phyloP scores from a whole-genome alignment of 1,140 invertebrate species.

The Aradophagus sp. region DNA sequence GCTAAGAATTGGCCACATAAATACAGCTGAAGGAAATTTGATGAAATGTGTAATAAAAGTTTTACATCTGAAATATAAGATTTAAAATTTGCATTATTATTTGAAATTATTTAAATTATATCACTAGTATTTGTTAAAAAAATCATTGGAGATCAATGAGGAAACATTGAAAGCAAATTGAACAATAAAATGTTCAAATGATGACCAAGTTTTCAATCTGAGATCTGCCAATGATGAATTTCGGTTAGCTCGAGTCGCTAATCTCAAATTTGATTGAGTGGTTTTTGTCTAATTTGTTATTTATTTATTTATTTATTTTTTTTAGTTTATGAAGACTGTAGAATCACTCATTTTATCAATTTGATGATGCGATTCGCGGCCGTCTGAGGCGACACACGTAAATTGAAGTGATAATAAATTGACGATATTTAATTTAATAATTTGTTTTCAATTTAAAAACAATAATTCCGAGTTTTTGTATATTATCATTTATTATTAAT shows the following conservation, averaged over 20 bases:
- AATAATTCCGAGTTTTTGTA: too few relatives aligned
- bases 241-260: slow-evolving; percentile 69
- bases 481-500: too few relatives aligned
- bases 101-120: too few relatives aligned
- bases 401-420: too few relatives aligned
- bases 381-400: slow-evolving; percentile 69
- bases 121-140: background rate
- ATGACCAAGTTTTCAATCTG: slow-evolving; percentile 73
- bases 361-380: slow-evolving; percentile 64
- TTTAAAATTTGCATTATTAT: background rate
- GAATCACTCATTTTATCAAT: slow-evolving; percentile 1
- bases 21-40: slow-evolving; percentile 66
- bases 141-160: slow-evolving; percentile 59
- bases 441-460: too few relatives aligned
- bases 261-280: slow-evolving; percentile 6
- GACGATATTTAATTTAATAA: too few relatives aligned
- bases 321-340: too few relatives aligned
- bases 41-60: slow-evolving; percentile 66
- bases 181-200: slow-evolving; percentile 53
- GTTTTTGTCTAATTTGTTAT: slow-evolving; percentile 1
- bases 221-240: slow-evolving; percentile 71
- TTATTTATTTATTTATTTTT: too few relatives aligned
- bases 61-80: slow-evolving; percentile 63
- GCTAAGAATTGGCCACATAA: slow-evolving; percentile 66
- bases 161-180: slow-evolving; percentile 53